Evolutionary conservation across 2,113 vertebrate genomes (phyloP).

Genomic region (Thermophis baileyi): DNA sequence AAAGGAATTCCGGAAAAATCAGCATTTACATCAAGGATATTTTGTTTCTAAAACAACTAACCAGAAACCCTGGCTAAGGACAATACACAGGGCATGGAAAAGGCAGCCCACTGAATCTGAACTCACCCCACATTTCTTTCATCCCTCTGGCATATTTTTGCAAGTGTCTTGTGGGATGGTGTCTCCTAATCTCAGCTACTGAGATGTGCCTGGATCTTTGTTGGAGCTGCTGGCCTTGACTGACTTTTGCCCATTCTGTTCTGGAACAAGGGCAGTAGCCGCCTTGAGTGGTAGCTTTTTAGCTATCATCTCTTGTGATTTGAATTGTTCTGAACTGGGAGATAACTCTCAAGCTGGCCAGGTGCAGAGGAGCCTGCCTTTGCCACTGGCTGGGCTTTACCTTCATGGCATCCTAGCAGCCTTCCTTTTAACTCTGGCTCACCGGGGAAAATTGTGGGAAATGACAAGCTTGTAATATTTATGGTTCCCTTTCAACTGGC

Average conservation of each 20-base stretch:
- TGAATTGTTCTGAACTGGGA: background rate
- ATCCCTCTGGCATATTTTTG: background rate
- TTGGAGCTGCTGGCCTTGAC: background rate
- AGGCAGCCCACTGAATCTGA: background rate
- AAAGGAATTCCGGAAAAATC: background rate
- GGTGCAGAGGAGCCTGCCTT: background rate
- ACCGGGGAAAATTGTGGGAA: constrained; percentile 52
- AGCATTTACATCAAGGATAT: background rate
- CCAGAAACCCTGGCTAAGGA: background rate
- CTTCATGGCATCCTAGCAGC: constrained; percentile 36
- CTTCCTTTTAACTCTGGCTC: constrained; percentile 38
- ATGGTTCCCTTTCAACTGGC: constrained; percentile 59
- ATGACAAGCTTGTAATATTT: constrained; percentile 65
- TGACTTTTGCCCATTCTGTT: background rate
- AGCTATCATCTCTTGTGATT: constrained; percentile 24
- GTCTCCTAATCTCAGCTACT: too few relatives aligned
- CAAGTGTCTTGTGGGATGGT: background rate
- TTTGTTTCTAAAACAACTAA: background rate
- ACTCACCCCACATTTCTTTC: background rate
- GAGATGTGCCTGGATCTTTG: too few relatives aligned
- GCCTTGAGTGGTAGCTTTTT: constrained; percentile 30
- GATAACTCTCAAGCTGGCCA: background rate
- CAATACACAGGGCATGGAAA: background rate
- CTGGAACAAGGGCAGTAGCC: constrained; percentile 11
- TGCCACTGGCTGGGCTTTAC: constrained; percentile 32